phyloP scores from a whole-genome alignment of 2,888 invertebrate species.

The Camponotus fellah region DNA sequence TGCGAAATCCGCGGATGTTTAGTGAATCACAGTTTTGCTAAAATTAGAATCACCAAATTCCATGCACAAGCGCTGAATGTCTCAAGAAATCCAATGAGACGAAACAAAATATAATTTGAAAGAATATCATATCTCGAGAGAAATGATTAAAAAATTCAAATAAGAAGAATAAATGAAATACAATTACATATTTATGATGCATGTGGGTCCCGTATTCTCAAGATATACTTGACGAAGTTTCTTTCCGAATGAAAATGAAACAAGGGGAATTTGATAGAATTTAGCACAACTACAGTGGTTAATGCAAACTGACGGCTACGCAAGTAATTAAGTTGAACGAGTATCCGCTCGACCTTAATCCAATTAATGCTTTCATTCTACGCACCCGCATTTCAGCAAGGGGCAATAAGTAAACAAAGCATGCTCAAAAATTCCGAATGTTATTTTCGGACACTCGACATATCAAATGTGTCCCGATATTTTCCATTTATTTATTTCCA shows the following conservation, averaged over 20 bases:
- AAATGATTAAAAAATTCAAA: neutral
- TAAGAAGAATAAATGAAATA: neutral
- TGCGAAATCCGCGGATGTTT: conserved; percentile 16
- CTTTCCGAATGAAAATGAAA: neutral
- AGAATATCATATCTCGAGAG: neutral
- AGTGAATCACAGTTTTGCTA: conserved; percentile 65
- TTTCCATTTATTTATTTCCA: too few species aligned
- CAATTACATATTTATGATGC: conserved; percentile 7
- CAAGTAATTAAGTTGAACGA: conserved; percentile 66
- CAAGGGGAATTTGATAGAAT: conserved; percentile 47
- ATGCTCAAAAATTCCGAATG: neutral
- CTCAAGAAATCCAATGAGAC: neutral
- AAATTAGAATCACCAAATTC: conserved; percentile 62
- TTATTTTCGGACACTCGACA: neutral
- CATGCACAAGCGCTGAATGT: neutral
- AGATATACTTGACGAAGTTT: neutral
- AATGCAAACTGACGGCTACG: conserved; percentile 41
- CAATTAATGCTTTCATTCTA: conserved; percentile 64
- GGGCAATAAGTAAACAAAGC: neutral
- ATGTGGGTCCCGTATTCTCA: neutral
- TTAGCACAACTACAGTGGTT: conserved; percentile 41
- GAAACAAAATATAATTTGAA: neutral
- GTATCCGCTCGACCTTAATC: conserved; percentile 64
- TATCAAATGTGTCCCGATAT: neutral
- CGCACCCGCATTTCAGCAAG: conserved; percentile 54